These are phyloP conservation scores for Hyles euphorbiae DNA, from an alignment of 1,140 invertebrate species.

Conservation along the genomic window DNA sequence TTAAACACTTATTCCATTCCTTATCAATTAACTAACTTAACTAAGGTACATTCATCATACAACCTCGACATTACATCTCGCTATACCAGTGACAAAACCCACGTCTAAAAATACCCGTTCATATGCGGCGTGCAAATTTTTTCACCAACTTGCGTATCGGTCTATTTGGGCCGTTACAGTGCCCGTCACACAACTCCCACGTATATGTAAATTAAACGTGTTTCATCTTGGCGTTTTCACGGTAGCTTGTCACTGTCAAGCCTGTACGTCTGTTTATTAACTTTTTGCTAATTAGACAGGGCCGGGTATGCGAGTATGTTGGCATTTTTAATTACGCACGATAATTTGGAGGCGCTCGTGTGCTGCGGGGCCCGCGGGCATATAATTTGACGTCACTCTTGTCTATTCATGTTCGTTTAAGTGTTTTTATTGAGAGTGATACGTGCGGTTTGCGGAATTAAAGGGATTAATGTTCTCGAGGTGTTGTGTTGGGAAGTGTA, in stretches of 20 bases:
- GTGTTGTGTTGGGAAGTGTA: neutral
- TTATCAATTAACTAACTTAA: no score
- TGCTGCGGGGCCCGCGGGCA: slow-evolving; percentile 14
- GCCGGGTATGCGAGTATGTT: slow-evolving; percentile 54
- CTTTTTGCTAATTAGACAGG: slow-evolving; percentile 73
- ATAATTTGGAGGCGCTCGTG: slow-evolving; percentile 41
- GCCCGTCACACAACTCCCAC: slow-evolving; percentile 29
- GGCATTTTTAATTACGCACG: slow-evolving; percentile 66
- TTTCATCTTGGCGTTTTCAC: slow-evolving; percentile 71
- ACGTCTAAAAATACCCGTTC: no score
- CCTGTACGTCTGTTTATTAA: slow-evolving; percentile 66
- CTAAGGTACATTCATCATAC: no score
- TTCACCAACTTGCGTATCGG: slow-evolving; percentile 1
- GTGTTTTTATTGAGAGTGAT: slow-evolving; percentile 36
- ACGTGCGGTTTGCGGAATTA: slow-evolving; percentile 7
- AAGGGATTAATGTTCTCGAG: neutral
- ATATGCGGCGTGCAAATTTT: neutral
- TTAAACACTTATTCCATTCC: no score
- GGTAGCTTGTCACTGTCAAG: slow-evolving; percentile 66
- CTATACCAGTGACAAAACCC: no score
- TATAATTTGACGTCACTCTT: slow-evolving; percentile 24
- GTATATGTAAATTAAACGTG: slow-evolving; percentile 69
- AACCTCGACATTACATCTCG: no score
- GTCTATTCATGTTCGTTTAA: slow-evolving; percentile 33
- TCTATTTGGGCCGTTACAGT: slow-evolving; percentile 7